Conservation (phyloP, 2,888 invertebrate species). For the Labia minor region DNA sequence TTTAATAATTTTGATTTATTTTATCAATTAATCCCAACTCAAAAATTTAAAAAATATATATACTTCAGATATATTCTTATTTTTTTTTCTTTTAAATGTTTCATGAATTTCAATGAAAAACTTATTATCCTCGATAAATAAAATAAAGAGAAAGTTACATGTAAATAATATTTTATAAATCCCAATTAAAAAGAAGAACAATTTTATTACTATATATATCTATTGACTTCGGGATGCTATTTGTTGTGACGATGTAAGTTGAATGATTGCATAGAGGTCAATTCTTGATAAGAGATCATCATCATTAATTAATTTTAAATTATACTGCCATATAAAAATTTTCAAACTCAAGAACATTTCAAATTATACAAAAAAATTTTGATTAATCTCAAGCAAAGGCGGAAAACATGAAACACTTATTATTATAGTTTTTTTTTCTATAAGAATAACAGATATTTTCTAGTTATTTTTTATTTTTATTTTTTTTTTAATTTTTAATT, state of each 20-base stretch:
- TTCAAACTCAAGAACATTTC: background rate
- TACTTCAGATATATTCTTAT: too few species aligned
- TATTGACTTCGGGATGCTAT: too few species aligned
- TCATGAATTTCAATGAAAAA: too few species aligned
- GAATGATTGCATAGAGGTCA: background rate
- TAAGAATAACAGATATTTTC: background rate
- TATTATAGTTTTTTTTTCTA: background rate
- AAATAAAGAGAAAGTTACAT: too few species aligned
- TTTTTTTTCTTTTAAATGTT: too few species aligned
- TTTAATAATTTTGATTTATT: too few species aligned
- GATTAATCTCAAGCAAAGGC: slow-evolving; percentile 1
- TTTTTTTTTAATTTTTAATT: background rate
- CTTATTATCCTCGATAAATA: too few species aligned
- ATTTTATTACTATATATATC: too few species aligned
- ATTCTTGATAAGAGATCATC: slow-evolving; percentile 2
- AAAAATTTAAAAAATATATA: too few species aligned
- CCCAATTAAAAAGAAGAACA: too few species aligned
- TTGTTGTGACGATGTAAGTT: background rate
- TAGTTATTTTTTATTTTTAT: background rate
- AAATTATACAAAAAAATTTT: background rate
- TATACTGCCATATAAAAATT: background rate
- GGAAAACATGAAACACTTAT: slow-evolving; percentile 1
- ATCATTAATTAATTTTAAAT: slow-evolving; percentile 6
- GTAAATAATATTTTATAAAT: too few species aligned
- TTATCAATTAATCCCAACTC: too few species aligned